These are phyloP conservation scores for Ormyrus thymus DNA, from an alignment of 2,888 invertebrate species.

Conservation along the genomic window DNA sequence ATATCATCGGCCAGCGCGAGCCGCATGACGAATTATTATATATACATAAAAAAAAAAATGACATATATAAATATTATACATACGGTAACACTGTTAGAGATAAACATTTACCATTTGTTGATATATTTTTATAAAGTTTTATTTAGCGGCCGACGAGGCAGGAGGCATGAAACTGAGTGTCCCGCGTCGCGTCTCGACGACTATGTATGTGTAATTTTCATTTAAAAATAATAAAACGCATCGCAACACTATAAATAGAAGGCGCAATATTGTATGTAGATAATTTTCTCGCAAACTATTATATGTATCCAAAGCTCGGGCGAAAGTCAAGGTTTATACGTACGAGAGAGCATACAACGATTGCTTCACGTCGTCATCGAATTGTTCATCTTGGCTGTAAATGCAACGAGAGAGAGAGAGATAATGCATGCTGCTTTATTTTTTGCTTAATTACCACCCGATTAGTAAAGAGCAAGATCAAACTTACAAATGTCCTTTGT, in stretches of 20 bases:
- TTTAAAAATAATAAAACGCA: slow-evolving; percentile 28
- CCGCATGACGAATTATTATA: slow-evolving; percentile 64
- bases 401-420: no score
- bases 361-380: slow-evolving; percentile 28
- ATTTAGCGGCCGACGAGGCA: slow-evolving; percentile 63
- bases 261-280: slow-evolving; percentile 24
- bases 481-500: no score
- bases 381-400: slow-evolving; percentile 2
- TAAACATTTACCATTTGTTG: slow-evolving; percentile 73
- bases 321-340: slow-evolving; percentile 34
- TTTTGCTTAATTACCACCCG: no score
- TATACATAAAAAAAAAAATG: slow-evolving; percentile 58
- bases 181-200: slow-evolving; percentile 14
- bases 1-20: slow-evolving; percentile 61
- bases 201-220: slow-evolving; percentile 13
- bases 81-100: slow-evolving; percentile 67
- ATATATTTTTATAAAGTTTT: slow-evolving; percentile 74
- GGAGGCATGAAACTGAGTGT: neutral
- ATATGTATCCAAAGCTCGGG: neutral
- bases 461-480: no score
- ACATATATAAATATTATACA: slow-evolving; percentile 52
- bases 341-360: neutral
- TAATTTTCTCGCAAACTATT: slow-evolving; percentile 23
- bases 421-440: no score
- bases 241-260: slow-evolving; percentile 27